A percentile compares a stretch with the other conserved stretches of the same genome.
These are phyloP conservation scores for Acanthiza pusilla DNA, from an alignment of 2,797 vertebrate species.

Conservation along the genomic window DNA sequence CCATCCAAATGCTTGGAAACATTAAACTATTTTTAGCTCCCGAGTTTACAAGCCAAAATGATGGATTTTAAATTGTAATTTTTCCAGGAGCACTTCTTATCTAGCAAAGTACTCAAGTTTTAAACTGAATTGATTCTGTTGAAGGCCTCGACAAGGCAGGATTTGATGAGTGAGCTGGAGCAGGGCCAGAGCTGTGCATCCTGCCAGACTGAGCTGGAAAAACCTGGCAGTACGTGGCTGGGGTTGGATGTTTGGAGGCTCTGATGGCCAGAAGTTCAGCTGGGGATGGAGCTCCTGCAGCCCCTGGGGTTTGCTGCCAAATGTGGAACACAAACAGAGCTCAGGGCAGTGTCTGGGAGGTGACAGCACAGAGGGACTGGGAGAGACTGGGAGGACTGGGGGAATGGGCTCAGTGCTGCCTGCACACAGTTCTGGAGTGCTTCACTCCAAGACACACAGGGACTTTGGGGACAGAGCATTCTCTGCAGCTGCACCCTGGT, in stretches of 20 bases:
- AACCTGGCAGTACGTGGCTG: neutral
- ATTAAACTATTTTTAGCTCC: neutral
- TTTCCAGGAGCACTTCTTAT: neutral
- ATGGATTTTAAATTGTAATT: neutral
- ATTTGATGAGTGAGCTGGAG: neutral
- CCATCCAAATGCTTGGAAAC: neutral
- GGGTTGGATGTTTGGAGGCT: neutral
- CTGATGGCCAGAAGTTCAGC: neutral
- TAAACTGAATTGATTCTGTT: neutral
- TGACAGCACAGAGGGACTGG: neutral
- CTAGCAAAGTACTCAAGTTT: neutral
- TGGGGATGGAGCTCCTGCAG: neutral
- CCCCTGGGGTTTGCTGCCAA: neutral
- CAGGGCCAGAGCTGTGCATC: neutral
- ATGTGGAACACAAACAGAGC: neutral
- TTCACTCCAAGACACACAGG: neutral
- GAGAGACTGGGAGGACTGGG: neutral
- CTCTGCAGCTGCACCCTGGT: neutral
- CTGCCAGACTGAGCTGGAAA: neutral
- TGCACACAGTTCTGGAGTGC: fast-evolving
- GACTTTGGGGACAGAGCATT: neutral
- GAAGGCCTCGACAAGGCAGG: neutral
- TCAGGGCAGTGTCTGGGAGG: neutral
- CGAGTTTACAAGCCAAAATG: neutral
- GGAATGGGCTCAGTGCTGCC: neutral